Conservation (phyloP, 2,113 vertebrate species). For the Scopus umbretta region DNA sequence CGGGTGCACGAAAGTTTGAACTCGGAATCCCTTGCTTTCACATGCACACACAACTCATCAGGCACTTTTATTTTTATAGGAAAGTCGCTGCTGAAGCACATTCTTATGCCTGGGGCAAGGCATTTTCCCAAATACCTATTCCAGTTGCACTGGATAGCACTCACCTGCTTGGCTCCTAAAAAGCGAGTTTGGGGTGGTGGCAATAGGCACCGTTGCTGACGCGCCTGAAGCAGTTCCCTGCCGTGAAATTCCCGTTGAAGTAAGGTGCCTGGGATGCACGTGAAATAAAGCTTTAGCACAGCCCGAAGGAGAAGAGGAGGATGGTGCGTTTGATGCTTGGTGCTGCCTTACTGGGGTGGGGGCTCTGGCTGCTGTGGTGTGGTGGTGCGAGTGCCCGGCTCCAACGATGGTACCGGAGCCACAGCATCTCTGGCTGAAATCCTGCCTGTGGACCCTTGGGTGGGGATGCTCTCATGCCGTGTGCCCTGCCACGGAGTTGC, state of each 20-base stretch:
- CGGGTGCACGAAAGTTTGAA: slow-evolving; percentile 6
- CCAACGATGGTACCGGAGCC: neutral
- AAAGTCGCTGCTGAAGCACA: neutral
- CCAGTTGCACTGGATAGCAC: neutral
- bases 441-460: rapidly evolving
- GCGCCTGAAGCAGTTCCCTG: neutral
- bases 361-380: neutral
- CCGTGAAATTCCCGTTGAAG: neutral
- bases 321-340: neutral
- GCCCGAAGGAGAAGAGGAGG: neutral
- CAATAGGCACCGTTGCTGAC: neutral
- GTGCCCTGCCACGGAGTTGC: neutral
- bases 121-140: neutral
- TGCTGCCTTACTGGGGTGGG: neutral
- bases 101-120: neutral
- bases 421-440: neutral
- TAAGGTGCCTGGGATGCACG: neutral
- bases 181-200: neutral
- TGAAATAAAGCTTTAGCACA: neutral
- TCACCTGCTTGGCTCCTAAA: neutral
- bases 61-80: neutral
- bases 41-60: neutral
- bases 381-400: neutral
- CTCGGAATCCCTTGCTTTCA: neutral
- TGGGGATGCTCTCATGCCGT: neutral